A percentile compares a stretch with the other conserved stretches of the same genome.
phyloP scores from a whole-genome alignment of 1,140 invertebrate genomes.

The Orchesella cincta region DNA sequence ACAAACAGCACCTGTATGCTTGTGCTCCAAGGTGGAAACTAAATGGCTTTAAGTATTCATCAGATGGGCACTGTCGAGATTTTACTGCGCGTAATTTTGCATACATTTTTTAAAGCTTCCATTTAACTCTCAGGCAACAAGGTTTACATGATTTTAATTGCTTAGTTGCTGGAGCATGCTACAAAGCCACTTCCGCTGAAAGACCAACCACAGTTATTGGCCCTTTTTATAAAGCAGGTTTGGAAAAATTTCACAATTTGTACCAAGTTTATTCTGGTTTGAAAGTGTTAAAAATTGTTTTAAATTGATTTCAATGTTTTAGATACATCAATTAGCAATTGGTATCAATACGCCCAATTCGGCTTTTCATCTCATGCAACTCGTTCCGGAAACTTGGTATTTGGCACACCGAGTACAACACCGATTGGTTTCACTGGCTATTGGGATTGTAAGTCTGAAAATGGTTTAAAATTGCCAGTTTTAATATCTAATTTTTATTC shows the following conservation, averaged over 20 bases:
- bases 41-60: background rate
- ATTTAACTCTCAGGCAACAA: background rate
- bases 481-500: too few relatives aligned
- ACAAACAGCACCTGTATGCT: background rate
- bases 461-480: too few relatives aligned
- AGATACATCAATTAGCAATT: background rate
- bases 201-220: background rate
- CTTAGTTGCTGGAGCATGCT: background rate
- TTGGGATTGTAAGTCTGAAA: too few relatives aligned
- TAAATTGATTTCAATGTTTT: background rate
- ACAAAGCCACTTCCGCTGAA: background rate
- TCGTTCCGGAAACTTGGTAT: background rate
- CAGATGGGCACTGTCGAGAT: background rate
- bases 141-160: background rate
- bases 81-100: background rate
- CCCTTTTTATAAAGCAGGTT: background rate
- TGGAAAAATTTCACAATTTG: background rate
- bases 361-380: background rate
- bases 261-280: background rate
- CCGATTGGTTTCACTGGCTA: too few relatives aligned
- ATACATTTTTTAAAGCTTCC: background rate
- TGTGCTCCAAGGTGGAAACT: conserved; percentile 8
- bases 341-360: background rate
- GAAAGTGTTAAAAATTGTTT: background rate
- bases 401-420: background rate